Evolutionary conservation across 2,888 invertebrate species (phyloP).

Genomic region (Eupeodes latifasciatus): DNA sequence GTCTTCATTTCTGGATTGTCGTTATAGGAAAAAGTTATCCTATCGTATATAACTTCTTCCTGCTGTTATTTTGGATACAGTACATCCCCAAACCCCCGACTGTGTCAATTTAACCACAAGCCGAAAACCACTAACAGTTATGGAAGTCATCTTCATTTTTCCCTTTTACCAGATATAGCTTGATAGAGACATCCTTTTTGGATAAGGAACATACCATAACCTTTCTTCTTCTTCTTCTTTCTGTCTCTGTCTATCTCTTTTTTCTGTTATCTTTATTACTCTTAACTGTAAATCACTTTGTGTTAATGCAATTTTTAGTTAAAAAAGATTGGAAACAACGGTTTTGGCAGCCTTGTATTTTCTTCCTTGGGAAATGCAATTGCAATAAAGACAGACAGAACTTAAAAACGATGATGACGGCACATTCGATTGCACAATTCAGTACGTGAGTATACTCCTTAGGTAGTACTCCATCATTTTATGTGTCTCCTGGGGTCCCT

Average conservation of each 20-base stretch:
- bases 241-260: background rate
- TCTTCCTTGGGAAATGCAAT: background rate
- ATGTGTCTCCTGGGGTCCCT: slow-evolving; percentile 35
- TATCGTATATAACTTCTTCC: background rate
- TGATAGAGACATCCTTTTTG: background rate
- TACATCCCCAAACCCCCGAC: background rate
- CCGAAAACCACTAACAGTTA: background rate
- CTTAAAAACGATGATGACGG: slow-evolving; percentile 25
- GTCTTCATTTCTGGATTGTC: background rate
- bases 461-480: slow-evolving; percentile 48
- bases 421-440: slow-evolving; percentile 24
- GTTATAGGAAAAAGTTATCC: background rate
- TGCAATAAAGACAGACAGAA: slow-evolving; percentile 29
- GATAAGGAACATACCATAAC: background rate
- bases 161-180: background rate
- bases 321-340: slow-evolving; percentile 17
- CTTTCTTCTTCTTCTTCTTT: background rate
- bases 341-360: background rate
- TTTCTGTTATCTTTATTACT: background rate
- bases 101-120: background rate
- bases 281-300: slow-evolving; percentile 45
- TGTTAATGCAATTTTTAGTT: slow-evolving; percentile 33
- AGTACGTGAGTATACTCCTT: slow-evolving; percentile 42
- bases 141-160: background rate
- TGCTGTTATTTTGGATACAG: background rate